Evolutionary conservation across 37 sponge, comb jelly and placozoan genomes (phyloP).

Genomic region (Chondrosia reniformis): DNA sequence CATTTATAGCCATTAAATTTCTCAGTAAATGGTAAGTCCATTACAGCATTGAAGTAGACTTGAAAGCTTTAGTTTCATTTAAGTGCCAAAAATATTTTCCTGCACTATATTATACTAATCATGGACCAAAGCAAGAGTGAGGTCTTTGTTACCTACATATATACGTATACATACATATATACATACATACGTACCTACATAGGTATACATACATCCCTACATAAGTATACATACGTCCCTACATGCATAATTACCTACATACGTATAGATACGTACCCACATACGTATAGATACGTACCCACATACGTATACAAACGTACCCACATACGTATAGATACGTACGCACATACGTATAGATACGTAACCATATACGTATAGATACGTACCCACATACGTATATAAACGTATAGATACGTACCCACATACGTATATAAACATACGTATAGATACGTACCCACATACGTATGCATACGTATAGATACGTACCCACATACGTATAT

Average conservation of each 20-base stretch:
- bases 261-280: background rate
- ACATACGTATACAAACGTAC: background rate
- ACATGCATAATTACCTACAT: background rate
- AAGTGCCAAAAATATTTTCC: too few relatives aligned
- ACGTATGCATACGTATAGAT: background rate
- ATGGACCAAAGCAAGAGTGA: too few relatives aligned
- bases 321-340: background rate
- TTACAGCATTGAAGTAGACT: background rate
- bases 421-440: background rate
- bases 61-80: too few relatives aligned
- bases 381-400: background rate
- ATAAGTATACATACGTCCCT: background rate
- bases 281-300: background rate
- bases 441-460: background rate
- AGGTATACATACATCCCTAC: background rate
- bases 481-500: background rate
- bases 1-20: constrained; percentile 49
- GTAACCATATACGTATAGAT: background rate
- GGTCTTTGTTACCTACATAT: background rate
- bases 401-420: background rate
- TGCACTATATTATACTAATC: too few relatives aligned
- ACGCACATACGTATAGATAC: background rate
- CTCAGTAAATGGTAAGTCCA: constrained; percentile 51
- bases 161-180: background rate
- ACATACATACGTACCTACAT: background rate